Evolutionary conservation across 2,113 vertebrate genomes (phyloP), one percentile per base, ranked within the genome.

Genomic region (Dipodomys stephensi): DNA sequence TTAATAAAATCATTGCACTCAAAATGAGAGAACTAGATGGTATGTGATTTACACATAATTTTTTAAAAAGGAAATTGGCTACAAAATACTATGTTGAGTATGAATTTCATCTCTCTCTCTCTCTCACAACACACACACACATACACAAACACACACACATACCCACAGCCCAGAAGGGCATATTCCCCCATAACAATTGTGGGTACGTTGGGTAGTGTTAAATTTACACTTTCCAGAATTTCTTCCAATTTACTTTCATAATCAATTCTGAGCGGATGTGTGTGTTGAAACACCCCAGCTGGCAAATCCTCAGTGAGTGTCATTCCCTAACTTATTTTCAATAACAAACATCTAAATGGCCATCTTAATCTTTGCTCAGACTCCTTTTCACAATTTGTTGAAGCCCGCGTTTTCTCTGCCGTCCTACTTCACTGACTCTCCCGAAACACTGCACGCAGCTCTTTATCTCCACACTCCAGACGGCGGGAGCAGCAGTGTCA

Each of bases 21-120:
- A 77, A 81, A 69, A 44, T 30, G 78, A 65, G 9, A 72, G 53
- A 79, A 91, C 83, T 93, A 30, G 71, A 90, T 77, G 83, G 49
- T 30, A 83, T 28, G 22, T 69, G 74, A 87, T 30, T 87, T 81
- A 19, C 20, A 85, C 76, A 79, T 16, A 25, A 53, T 57, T 72
- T 57, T 72, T 64, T 62, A 49, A 88, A 49, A 7, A 90, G 82
- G 39, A 12, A 49, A 49, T 62, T 77, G 62, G 35, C 74, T 65
- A 73, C 19, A 82, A 95, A 78, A 67, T 15, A 92, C 22, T 60
- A 62, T 69, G n/a, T 64, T 46, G 46, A 73, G 15, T 87, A 79
- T 3, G 44, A 53, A 76, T 83, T 19, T 20, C 44, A 39, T 39
- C 39, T 39, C 39, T 39, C 39, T 39, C 19, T 53, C 82, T 92